phyloP scores from a whole-genome alignment of 37 sponge, comb jelly and placozoan genomes.

The Halichondria panicea region DNA sequence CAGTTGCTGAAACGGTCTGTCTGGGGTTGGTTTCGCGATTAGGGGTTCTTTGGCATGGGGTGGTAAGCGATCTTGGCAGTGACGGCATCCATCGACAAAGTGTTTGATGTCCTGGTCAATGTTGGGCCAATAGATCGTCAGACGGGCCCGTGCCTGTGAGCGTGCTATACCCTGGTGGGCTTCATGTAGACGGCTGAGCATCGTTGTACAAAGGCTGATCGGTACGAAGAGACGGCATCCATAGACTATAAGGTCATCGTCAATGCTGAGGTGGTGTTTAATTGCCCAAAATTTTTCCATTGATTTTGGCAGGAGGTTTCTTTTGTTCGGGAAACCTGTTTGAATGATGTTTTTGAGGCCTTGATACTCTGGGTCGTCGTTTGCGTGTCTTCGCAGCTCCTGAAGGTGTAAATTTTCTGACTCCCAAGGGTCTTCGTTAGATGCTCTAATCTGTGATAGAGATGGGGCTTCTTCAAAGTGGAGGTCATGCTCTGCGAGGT shows the following conservation, averaged over 20 bases:
- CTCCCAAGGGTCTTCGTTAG: neutral
- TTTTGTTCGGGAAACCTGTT: no score
- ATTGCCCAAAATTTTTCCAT: no score
- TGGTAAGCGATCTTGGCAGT: constrained; percentile 24
- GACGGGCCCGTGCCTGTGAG: constrained; percentile 5
- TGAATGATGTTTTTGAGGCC: no score
- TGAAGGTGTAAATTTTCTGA: constrained; percentile 18
- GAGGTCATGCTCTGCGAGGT: constrained; percentile 15
- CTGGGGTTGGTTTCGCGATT: neutral
- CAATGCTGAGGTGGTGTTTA: no score
- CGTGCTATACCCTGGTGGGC: constrained; percentile 7
- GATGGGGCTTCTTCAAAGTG: neutral
- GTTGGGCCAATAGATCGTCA: neutral
- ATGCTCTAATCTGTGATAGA: neutral
- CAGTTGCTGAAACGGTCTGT: constrained; percentile 22
- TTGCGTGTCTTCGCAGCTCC: no score
- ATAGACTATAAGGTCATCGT: no score
- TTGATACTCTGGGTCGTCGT: no score
- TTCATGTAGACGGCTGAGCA: no score
- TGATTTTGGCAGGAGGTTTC: no score
- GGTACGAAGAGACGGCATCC: no score
- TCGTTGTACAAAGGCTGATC: no score
- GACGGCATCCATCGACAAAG: constrained; percentile 7
- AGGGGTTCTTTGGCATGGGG: constrained; percentile 27
- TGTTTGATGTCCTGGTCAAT: constrained; percentile 20